Evolutionary conservation across 2,797 vertebrate genomes (phyloP), one percentile per base, ranked within the genome.

Genomic region (Rhabdomys pumilio): DNA sequence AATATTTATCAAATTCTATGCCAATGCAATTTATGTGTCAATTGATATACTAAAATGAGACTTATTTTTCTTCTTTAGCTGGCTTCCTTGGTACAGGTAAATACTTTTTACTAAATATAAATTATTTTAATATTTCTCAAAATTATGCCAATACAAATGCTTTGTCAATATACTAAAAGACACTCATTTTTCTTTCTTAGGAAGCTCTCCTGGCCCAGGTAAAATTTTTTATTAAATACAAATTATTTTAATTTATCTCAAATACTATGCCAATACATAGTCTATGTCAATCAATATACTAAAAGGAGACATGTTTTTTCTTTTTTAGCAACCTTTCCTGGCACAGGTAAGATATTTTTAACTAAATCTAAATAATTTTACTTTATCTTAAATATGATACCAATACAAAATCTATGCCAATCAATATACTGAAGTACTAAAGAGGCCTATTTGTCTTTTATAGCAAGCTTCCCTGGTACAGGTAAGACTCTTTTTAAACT

Each of bases 341-440:
- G 34, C 22, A 6, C 92, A 93, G 75, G 75, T 91, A 38, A 93
- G 59, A 91, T 86, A 50, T 73, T 84, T 91, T 72, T 41, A 19
- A 55, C 57, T 89, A 84, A 94, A 93, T 44, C 1, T 89, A 55
- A 87, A 87, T 31, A 87, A 86, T 75, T 44, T 94, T 83, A 63
- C 26, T 67, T 50, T 79, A 50, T 53, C 26, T 79, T 26, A 79
- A 9, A 79, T 79, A 50, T 24, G 22, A 76, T 79, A 9, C 29
- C 29, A 53, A 50, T 44, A 22, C 75, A 77, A 50, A 77, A 31
- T 77, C 12, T 26, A 77, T 50, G 26, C 1, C 44, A 47, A 31
- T 50, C 75, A 47, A 31, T 31, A 77, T 77, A 50, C 24, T 77
- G 29, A 77, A 29, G 26, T 65, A 29, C 61, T 65, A 29, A 77